Base-by-base conservation (phyloP, 2,113 vertebrate genomes). In the Clinocottus analis region DNA sequence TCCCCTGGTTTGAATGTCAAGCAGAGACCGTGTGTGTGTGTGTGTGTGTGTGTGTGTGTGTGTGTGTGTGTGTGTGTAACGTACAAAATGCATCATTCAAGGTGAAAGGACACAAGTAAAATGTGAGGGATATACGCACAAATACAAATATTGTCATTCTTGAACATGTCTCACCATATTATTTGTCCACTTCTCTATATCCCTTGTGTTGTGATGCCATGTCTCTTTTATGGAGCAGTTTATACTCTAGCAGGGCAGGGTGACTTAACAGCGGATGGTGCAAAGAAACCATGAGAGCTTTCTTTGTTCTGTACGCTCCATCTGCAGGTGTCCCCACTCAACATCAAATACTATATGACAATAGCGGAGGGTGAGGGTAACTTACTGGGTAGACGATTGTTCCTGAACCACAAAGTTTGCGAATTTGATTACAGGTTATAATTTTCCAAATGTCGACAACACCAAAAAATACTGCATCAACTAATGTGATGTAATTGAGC, bases 1-100 rank as follows among this genome's bases (percentile, higher is more conserved):
- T 41, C 39, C 23, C 7, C 23, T 41, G 27, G 27, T 39, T 79
- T 59, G n/a, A 62, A 55, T 77, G 21, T 39, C 41, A 60, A 23
- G 29, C 41, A 39, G 21, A 49, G 29, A 72, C 5, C 14, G 27
- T 1, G 4, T 0, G 12, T 19, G 4, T 5, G 16, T 56, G 39
- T 25, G 66, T 39, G 45, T 25, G 56, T 19, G 23, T 21, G 3
- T 11, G n/a, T 55, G 35, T n/a, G 65, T 35, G 43, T 23, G 55
- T 23, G 23, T 23, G 5, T 14, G 49, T 19, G 62, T 47, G 55
- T 27, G 60, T n/a, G n/a, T 19, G 7, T 3, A 4, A 45, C 27
- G 16, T 31, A 16, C 47, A 33, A 55, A 13, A n/a, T 77, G 14
- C 7, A 31, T 65, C 29, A 23, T 55, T 58, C 0, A 25, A 37